Evolutionary conservation across 2,113 vertebrate genomes (phyloP), one percentile per base, ranked within the genome.

Genomic region (Dipodomys spectabilis): DNA sequence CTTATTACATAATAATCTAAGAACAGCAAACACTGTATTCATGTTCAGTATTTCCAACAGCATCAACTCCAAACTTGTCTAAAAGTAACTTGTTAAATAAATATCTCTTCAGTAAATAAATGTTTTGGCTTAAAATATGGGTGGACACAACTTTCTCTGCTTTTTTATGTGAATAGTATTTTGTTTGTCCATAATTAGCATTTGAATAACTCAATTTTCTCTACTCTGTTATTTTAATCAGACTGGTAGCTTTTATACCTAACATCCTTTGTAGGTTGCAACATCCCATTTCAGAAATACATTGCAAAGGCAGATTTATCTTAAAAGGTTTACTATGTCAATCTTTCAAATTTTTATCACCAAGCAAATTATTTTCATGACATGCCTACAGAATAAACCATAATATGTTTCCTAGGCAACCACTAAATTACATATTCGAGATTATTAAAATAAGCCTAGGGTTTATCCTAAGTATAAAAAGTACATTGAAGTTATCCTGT

Each of bases 321-420:
- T 92, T 72, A 94, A 94, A 93, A 93, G 78, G 22, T 95, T 94
- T 87, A 85, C 65, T 93, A 16, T 53, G 79, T 69, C 57, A 72
- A 53, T 71, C 57, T 57, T 94, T 85, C 74, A 86, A 60, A 62
- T 74, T 95, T 95, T 94, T 95, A 85, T 95, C 10, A 5, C 78
- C 81, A 87, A 87, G 91, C 30, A 91, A 95, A 82, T 96, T 95
- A 39, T 93, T 91, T 94, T 89, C 81, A 77, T 94, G 88, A 94
- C 16, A 79, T 84, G 57, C 20, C 77, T 35, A 94, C 60, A 64
- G 57, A 87, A 44, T 80, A 84, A 93, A 82, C 10, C 69, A 95
- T 89, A 87, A 94, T 85, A 44, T 71, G 84, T 93, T 95, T 95
- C 93, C 94, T 25, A 95, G 87, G 90, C 77, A 97, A 94, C 80